Conservation (phyloP, 2,888 invertebrate genomes). For the Conus canariensis region DNA sequence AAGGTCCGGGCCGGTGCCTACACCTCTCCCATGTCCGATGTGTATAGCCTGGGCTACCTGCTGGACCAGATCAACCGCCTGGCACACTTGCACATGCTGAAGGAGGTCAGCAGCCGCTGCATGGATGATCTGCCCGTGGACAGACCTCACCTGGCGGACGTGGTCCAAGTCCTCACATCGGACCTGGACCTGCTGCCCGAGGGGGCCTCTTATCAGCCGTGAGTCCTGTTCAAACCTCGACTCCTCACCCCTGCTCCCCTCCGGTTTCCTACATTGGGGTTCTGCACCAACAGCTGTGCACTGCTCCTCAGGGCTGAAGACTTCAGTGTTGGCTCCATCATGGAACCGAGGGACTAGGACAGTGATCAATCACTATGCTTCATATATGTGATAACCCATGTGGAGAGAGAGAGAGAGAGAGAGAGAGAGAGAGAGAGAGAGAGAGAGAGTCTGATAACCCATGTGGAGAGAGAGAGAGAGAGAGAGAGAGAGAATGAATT, state of each 20-base stretch:
- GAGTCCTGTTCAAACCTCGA: neutral
- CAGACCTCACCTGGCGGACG: conserved; percentile 46
- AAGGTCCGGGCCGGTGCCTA: conserved; percentile 46
- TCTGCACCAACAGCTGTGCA: too few species aligned
- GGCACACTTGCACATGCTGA: conserved; percentile 44
- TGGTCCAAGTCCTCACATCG: conserved; percentile 36
- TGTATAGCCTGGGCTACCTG: conserved; percentile 53
- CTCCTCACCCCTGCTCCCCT: neutral
- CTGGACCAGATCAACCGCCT: conserved; percentile 51
- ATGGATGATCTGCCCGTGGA: conserved; percentile 44
- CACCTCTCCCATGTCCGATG: conserved; percentile 47
- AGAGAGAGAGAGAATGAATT: neutral
- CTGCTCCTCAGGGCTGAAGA: too few species aligned
- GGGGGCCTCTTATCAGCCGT: neutral
- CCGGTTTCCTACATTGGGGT: too few species aligned
- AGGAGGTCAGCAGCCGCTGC: conserved; percentile 43
- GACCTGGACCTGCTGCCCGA: neutral
- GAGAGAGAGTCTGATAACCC: neutral
- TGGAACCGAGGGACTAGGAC: too few species aligned
- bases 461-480: neutral
- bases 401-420: too few species aligned
- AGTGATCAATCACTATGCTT: neutral
- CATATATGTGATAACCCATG: neutral
- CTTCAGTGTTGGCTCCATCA: too few species aligned
- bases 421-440: conserved; percentile 15